These are phyloP conservation scores for Halyomorpha halys DNA, from an alignment of 1,140 invertebrate species.

Conservation along the genomic window DNA sequence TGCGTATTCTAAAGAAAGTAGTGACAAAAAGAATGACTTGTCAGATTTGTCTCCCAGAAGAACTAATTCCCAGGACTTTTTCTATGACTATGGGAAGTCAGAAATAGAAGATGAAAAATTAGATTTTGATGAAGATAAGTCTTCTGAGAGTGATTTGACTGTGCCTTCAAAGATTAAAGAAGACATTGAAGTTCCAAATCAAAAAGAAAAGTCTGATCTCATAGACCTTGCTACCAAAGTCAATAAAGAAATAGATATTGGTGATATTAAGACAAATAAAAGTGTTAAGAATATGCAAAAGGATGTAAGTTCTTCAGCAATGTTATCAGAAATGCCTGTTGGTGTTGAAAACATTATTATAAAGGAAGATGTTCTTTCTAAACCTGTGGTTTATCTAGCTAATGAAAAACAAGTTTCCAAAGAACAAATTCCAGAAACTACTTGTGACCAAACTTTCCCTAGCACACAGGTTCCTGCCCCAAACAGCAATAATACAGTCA, in stretches of 20 bases:
- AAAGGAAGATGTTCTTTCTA: neutral
- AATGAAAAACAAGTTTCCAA: neutral
- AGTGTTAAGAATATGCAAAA: no score
- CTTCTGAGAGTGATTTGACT: neutral
- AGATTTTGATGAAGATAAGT: slow-evolving; percentile 17
- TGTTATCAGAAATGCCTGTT: neutral
- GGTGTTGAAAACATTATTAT: neutral
- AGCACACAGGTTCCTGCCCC: no score
- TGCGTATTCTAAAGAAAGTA: no score
- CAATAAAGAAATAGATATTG: neutral
- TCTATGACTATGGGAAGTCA: neutral
- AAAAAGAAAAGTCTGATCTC: slow-evolving; percentile 11
- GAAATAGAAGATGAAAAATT: slow-evolving; percentile 13
- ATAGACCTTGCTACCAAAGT: neutral
- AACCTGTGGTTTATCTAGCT: neutral
- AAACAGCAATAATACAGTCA: no score
- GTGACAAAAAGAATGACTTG: no score
- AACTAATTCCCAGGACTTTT: neutral
- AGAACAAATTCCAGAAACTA: neutral
- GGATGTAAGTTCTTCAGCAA: no score
- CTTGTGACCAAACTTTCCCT: no score
- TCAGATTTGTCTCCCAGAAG: no score
- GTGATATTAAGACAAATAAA: slow-evolving; percentile 1
- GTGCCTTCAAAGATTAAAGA: slow-evolving; percentile 8
- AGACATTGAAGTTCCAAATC: slow-evolving; percentile 14